Evolutionary conservation across 2,797 vertebrate species (phyloP), one percentile per base, ranked within the genome.

Genomic region (Karalla daura): DNA sequence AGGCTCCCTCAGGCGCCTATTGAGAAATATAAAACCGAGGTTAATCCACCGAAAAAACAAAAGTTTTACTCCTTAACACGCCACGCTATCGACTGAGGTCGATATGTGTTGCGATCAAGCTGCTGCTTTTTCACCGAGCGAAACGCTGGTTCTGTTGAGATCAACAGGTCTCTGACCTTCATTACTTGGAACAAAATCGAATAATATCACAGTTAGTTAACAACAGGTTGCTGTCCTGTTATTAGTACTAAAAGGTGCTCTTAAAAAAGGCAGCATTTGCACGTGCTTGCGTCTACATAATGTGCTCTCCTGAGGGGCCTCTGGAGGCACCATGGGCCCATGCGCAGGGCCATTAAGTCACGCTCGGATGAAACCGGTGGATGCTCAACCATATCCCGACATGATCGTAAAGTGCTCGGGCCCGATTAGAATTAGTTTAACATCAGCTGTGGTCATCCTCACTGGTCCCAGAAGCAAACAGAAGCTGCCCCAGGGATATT

Each of bases 351-450:
- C 12, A 23, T 30, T 45, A 43, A 24, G 33, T 69, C 51, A 62
- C 24, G 24, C 3, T 20, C 37, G 56, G 71, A 60, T 60, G 46
- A 60, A 65, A 64, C 27, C 11, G 13, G 4, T 36, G 13, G 18
- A 28, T 15, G 27, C 23, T 39, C 17, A 28, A 15, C 47, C 55
- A 24, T 5, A 59, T 32, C 18, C 59, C 61, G 36, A 64, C 35
- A 62, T 30, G 36, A 43, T 30, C 23, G 35, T 50, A 28, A 41
- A 62, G 37, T 49, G 47, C 35, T 35, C 37, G 59, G 37, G 52
- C 51, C 46, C 63, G 67, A 76, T 69, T 59, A 60, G 49, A 77
- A 76, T 65, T 63, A 33, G 66, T 70, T 69, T 53, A 75, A 76
- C 32, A 71, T 62, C 39, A 27, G 33, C 28, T 24, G 25, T 40